These are phyloP conservation scores for Bufo gargarizans DNA, from an alignment of 2,113 vertebrate genomes.

Conservation along the genomic window DNA sequence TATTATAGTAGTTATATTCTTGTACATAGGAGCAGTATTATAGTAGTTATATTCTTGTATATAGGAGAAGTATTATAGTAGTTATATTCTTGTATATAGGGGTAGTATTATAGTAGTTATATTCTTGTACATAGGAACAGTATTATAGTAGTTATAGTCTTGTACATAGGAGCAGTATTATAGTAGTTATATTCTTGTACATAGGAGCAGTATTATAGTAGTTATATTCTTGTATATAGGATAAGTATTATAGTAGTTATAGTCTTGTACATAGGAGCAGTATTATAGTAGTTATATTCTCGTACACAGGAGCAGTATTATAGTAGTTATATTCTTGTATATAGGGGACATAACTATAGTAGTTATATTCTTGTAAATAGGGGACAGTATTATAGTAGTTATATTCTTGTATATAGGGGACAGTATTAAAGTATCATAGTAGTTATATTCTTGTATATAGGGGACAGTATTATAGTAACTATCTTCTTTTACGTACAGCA, in stretches of 20 bases:
- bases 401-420: not conserved
- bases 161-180: not conserved
- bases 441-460: not conserved
- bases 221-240: conserved; percentile 1
- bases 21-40: not conserved
- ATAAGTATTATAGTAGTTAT: not conserved
- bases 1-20: conserved; percentile 1
- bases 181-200: no score
- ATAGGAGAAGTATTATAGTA: not conserved
- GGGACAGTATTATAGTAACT: no score
- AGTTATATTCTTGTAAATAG: no score
- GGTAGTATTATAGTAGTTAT: not conserved
- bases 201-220: not conserved
- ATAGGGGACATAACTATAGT: no score
- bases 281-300: no score
- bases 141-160: conserved; percentile 11
- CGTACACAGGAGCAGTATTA: no score
- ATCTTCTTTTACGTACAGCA: no score
- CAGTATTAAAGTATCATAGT: not conserved
- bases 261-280: not conserved
- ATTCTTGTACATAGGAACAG: not conserved
- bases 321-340: no score
- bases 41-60: not conserved
- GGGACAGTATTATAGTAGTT: not conserved
- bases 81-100: no score